phyloP scores from a whole-genome alignment of 2,797 vertebrate genomes.

The Sphenopsis melanotis region DNA sequence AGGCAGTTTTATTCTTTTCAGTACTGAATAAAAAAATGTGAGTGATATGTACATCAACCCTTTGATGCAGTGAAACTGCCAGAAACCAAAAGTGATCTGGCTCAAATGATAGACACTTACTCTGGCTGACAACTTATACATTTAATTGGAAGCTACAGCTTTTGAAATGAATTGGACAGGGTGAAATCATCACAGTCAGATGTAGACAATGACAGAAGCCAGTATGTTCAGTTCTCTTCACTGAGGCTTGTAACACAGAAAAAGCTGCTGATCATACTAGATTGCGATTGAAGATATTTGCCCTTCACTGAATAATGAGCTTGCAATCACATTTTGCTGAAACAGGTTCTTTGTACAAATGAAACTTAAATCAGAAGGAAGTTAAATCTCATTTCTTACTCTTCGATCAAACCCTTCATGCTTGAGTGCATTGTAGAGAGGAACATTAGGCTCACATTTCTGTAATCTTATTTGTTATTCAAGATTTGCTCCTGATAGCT shows the following conservation, averaged over 20 bases:
- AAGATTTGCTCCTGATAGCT: constrained; percentile 51
- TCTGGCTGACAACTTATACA: constrained; percentile 70
- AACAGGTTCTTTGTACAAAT: constrained; percentile 54
- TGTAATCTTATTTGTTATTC: constrained; percentile 57
- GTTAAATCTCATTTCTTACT: constrained; percentile 67
- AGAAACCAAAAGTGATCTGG: constrained; percentile 62
- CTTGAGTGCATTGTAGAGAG: constrained; percentile 22
- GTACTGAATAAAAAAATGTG: neutral
- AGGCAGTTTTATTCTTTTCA: neutral
- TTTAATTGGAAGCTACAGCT: constrained; percentile 70
- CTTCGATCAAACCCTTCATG: constrained; percentile 45
- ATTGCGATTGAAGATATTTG: constrained; percentile 61
- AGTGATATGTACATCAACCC: constrained; percentile 42
- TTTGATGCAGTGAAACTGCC: constrained; percentile 50
- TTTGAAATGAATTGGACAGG: constrained; percentile 71
- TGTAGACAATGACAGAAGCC: constrained; percentile 71
- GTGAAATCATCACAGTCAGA: constrained; percentile 72
- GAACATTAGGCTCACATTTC: constrained; percentile 45
- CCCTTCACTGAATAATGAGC: constrained; percentile 64
- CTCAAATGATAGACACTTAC: constrained; percentile 71
- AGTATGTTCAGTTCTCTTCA: constrained; percentile 63
- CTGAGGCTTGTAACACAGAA: constrained; percentile 53
- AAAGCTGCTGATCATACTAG: constrained; percentile 55
- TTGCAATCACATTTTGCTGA: constrained; percentile 60
- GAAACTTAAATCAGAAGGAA: constrained; percentile 65